Evolutionary conservation across 2,888 invertebrate species (phyloP), one percentile per base, ranked within the genome.

Genomic region (Nemoura dubitans): DNA sequence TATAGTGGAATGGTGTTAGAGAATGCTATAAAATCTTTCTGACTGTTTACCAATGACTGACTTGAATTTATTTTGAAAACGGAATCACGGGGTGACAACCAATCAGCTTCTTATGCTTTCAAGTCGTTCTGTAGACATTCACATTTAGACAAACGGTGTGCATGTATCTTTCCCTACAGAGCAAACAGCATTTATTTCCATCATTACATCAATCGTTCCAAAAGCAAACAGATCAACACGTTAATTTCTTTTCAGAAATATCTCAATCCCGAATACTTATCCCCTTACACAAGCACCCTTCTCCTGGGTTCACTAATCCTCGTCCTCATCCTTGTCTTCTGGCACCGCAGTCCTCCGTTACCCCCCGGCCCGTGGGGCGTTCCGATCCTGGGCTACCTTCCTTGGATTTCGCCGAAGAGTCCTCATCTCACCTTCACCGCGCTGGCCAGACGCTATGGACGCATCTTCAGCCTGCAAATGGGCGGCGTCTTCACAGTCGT

Each of bases 311-410:
- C n/a, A 10, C 7, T 26, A 6, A 26, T n/a, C 78, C 28, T 78
- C 27, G 7, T 7, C n/a, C 10, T 28, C 78, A 26, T n/a, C 78
- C 78, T 26, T 1, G 2, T 78, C 27, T 7, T 26, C 28, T 14
- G 76, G 25, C 27, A 27, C 27, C 76, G 28, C 1, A 2, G 59
- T 10, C 16, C 21, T 21, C 26, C 27, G 0, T 85, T 97, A 89
- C 98, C 98, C 0, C 98, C 98, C 0, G 98, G 98, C 1, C 98
- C 98, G 1, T 96, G 96, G 96, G 97, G 97, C 0, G 92, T 96
- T 3, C 98, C 98, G 27, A 92, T 97, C 86, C 93, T 97, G 87
- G 98, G 98, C 88, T 97, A 96, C 90, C 92, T 98, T 88, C 96
- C 96, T 1, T 96, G 95, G 91, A 90, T 98, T 77, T 93, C 96